A percentile compares a stretch with the other conserved stretches of the same genome.
Evolutionary conservation across 2,797 vertebrate species (phyloP).

Genomic region (Trematomus bernacchii): DNA sequence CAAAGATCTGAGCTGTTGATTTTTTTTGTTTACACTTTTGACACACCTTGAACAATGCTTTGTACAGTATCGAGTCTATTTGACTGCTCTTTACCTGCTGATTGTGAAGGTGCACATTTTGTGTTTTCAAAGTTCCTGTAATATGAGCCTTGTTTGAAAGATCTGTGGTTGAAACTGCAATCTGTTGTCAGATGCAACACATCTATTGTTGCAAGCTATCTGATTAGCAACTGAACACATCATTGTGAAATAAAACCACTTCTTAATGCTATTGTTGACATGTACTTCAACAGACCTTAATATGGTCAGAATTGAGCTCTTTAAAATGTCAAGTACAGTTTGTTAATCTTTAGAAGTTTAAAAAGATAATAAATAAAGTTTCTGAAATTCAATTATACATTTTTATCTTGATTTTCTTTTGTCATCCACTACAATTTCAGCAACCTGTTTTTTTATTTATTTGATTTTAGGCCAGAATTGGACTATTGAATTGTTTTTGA

Average conservation of each 20-base stretch:
- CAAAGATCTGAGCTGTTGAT: neutral
- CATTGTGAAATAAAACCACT: neutral
- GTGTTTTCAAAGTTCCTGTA: constrained; percentile 1
- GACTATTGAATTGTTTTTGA: neutral
- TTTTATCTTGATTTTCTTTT: neutral
- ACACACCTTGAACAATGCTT: neutral
- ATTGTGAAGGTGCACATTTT: constrained; percentile 3
- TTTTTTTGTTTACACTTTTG: neutral
- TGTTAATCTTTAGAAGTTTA: too few relatives aligned
- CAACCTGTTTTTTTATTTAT: neutral
- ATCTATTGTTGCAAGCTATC: neutral
- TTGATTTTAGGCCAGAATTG: neutral
- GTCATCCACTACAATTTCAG: neutral
- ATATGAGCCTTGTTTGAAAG: constrained; percentile 5
- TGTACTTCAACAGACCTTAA: neutral
- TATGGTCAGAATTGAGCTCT: too few relatives aligned
- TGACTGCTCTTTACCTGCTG: neutral
- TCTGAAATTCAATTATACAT: neutral
- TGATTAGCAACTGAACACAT: neutral
- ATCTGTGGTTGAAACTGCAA: neutral
- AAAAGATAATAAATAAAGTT: too few relatives aligned
- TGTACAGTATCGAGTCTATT: neutral
- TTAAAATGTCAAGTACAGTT: too few relatives aligned
- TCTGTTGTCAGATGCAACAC: neutral
- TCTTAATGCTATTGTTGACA: neutral